A percentile compares a stretch with the other conserved stretches of the same genome.
These are phyloP conservation scores for Lineus longissimus DNA, from an alignment of 1,140 invertebrate species.

Conservation along the genomic window DNA sequence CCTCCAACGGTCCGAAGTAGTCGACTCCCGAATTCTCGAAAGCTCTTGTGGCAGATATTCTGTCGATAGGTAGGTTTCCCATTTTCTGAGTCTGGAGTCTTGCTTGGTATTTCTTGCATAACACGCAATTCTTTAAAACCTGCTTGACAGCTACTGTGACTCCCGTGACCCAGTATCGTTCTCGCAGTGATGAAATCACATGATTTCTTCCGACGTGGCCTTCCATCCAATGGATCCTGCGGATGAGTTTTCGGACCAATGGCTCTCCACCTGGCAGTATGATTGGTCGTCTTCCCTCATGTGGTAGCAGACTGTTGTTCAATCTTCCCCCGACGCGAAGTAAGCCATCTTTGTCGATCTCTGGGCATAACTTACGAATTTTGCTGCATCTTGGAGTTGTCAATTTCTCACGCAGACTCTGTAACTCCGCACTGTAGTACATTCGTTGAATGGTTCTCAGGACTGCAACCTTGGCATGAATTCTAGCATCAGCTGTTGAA, in stretches of 20 bases:
- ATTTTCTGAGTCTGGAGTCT: background rate
- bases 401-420: background rate
- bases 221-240: background rate
- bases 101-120: constrained; percentile 4
- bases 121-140: background rate
- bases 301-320: constrained; percentile 2
- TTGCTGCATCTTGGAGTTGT: background rate
- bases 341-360: background rate
- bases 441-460: background rate
- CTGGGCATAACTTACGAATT: background rate
- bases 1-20: background rate
- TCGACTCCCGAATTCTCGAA: constrained; percentile 3
- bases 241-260: background rate
- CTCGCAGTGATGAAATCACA: background rate
- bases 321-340: background rate
- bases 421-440: background rate
- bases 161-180: background rate
- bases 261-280: background rate
- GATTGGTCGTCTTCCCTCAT: constrained; percentile 1
- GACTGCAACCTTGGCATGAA: background rate
- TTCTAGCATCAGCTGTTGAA: background rate
- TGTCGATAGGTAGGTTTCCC: background rate
- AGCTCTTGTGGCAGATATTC: background rate
- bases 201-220: constrained; percentile 5
- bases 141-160: background rate